These are phyloP conservation scores for Malthinus seriepunctatus DNA, from an alignment of 2,888 invertebrate genomes.

Conservation along the genomic window DNA sequence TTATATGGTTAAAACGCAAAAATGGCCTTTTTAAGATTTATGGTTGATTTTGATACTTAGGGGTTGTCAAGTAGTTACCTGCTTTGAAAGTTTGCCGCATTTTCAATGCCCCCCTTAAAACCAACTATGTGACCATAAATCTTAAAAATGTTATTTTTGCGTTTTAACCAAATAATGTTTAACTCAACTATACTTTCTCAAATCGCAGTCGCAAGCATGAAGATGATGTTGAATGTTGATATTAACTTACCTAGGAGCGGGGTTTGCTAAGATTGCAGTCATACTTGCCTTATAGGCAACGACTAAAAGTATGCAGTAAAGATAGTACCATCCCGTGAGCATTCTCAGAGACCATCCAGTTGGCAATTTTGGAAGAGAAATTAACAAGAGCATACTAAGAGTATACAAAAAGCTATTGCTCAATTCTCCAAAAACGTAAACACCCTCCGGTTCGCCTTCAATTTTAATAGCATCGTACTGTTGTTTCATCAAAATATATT, in stretches of 20 bases:
- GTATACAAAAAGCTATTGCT: slow-evolving; percentile 77
- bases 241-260: slow-evolving; percentile 64
- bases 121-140: too few relatives aligned
- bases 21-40: too few relatives aligned
- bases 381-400: slow-evolving; percentile 79
- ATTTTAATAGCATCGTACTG: slow-evolving; percentile 39
- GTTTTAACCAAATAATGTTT: too few relatives aligned
- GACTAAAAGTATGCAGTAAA: slow-evolving; percentile 78
- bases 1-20: too few relatives aligned
- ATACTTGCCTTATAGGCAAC: slow-evolving; percentile 83
- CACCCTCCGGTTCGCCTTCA: slow-evolving; percentile 53
- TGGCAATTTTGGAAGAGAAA: slow-evolving; percentile 77
- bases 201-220: too few relatives aligned
- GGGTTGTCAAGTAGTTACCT: too few relatives aligned
- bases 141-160: too few relatives aligned
- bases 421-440: slow-evolving; percentile 73
- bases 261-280: slow-evolving; percentile 82
- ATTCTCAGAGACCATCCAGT: slow-evolving; percentile 79
- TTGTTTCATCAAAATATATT: slow-evolving; percentile 46
- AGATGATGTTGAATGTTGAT: too few relatives aligned
- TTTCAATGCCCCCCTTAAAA: too few relatives aligned
- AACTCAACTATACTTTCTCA: too few relatives aligned
- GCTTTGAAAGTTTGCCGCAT: too few relatives aligned
- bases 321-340: slow-evolving; percentile 86
- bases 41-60: too few relatives aligned